Base-by-base conservation (phyloP, 2,113 vertebrate genomes). In the Myotis davidii region DNA sequence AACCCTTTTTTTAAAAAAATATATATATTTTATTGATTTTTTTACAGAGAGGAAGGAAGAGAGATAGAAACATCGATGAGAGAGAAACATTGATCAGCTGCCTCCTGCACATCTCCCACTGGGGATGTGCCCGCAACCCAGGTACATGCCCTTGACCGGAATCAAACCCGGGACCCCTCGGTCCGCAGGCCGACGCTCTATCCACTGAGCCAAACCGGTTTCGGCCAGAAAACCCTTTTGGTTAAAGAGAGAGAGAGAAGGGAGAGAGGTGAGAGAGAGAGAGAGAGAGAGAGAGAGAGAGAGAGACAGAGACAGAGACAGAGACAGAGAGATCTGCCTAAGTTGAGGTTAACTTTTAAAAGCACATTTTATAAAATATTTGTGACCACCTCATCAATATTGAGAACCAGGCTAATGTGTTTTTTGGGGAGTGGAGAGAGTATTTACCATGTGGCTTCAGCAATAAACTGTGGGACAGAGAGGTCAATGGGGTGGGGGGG, bases 271-370 rank as follows among this genome's bases (percentile, higher is more conserved):
- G n/a, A n/a, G 5, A 39, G 2, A 0, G 11, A 37, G 9, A 20
- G 45, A 45, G 42, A 9, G 3, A 0, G 16, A 29, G 12, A 27
- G 25, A 86, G n/a, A 37, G 23, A 21, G 13, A 52, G 11, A 2
- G 5, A n/a, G 2, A 0, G 12, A 39, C 6, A 21, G 45, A 45
- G 42, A 9, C 2, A 0, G 17, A 32, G 13, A 27, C n/a, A 39
- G 37, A n/a, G n/a, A n/a, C n/a, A n/a, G 10, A 3, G 20, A 50
- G 4, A 45, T 10, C 5, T 67, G 52, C 56, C 50, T 70, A 83
- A 67, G 20, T 61, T 52, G 48, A 94, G n/a, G 85, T 45, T 50
- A 79, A 64, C 74, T 61, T 94, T 91, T 39, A 69, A 59, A 88
- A 84, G 18, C 21, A 84, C 18, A 67, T 90, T 59, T 91, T 84